Evolutionary conservation across 2,888 invertebrate genomes (phyloP).

Genomic region (Catocala fraxini): DNA sequence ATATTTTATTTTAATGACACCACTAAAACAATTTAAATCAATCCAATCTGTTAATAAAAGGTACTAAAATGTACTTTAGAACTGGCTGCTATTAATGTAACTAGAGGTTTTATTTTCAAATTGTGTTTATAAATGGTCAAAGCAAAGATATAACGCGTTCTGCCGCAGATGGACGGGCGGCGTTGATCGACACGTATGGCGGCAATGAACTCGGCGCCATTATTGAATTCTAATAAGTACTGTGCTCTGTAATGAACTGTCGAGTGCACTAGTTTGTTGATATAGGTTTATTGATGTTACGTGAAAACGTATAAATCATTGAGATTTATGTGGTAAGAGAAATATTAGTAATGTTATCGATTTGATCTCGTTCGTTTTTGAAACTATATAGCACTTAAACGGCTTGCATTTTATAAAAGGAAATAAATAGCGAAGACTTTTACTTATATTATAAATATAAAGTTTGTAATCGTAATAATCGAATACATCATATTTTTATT

Average conservation of each 20-base stretch:
- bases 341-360: no score
- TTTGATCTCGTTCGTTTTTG: no score
- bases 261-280: conserved; percentile 38
- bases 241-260: conserved; percentile 39
- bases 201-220: conserved; percentile 59
- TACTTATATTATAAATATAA: no score
- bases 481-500: no score
- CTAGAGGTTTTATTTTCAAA: conserved; percentile 45
- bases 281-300: conserved; percentile 24
- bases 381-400: no score
- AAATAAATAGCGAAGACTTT: no score
- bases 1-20: conserved; percentile 1
- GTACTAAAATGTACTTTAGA: conserved; percentile 13
- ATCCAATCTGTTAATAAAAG: background rate
- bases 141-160: conserved; percentile 35
- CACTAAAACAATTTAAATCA: conserved; percentile 6
- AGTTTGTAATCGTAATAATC: no score
- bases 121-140: conserved; percentile 31
- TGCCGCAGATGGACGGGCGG: conserved; percentile 39
- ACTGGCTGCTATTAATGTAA: conserved; percentile 10
- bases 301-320: conserved; percentile 7
- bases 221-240: conserved; percentile 60
- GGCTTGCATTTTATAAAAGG: no score
- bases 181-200: conserved; percentile 50
- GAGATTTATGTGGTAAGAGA: conserved; percentile 7